Percentiles rank a stretch among this genome's conserved stretches.
Evolutionary conservation across 2,888 invertebrate genomes (phyloP).

Genomic region (Xanthia icteritia): DNA sequence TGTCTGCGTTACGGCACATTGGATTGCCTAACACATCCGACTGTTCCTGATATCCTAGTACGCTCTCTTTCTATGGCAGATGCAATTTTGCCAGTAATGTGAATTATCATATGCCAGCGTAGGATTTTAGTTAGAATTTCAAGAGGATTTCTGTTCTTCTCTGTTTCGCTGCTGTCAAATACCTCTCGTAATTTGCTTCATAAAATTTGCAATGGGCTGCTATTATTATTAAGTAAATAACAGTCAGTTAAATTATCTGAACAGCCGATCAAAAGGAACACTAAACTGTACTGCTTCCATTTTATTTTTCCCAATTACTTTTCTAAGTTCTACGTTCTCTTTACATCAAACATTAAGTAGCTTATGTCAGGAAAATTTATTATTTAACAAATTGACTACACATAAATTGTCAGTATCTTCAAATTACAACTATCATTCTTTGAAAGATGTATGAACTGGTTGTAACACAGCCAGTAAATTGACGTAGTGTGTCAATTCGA

Average conservation of each 20-base stretch:
- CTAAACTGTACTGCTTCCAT: neutral
- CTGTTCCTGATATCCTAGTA: slow-evolving; percentile 23
- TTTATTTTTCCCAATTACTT: neutral
- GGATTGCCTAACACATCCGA: slow-evolving; percentile 11
- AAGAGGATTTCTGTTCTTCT: neutral
- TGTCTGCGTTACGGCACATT: slow-evolving; percentile 12
- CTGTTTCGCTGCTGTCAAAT: neutral
- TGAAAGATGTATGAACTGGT: neutral
- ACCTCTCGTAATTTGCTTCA: too few species aligned
- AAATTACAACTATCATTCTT: neutral
- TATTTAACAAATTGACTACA: too few species aligned
- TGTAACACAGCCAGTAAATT: neutral
- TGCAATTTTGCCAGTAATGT: neutral
- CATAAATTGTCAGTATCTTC: too few species aligned
- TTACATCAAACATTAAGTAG: neutral
- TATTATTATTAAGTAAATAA: neutral
- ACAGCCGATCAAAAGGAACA: neutral
- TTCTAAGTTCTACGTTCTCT: neutral
- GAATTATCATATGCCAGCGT: neutral
- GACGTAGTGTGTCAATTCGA: too few species aligned
- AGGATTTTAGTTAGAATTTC: neutral
- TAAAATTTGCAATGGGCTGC: neutral
- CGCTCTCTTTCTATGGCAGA: neutral
- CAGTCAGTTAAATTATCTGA: neutral
- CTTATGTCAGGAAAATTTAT: too few species aligned